Evolutionary conservation across 2,797 vertebrate species (phyloP).

Genomic region (Lepus oiostolus): DNA sequence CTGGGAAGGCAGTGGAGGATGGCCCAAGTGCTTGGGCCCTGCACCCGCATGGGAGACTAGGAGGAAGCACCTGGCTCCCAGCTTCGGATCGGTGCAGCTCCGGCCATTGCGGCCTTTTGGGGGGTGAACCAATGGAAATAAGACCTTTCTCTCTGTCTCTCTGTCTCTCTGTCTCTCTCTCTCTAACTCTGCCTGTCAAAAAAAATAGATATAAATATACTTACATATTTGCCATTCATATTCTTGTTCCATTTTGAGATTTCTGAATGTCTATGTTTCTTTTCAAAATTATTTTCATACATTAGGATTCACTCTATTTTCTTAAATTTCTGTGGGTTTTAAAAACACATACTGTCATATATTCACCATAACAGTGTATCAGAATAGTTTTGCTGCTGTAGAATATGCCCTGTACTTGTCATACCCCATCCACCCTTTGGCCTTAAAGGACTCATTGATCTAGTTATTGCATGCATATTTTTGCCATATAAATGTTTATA

Average conservation of each 20-base stretch:
- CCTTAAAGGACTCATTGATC: no score
- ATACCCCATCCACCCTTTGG: neutral
- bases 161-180: no score
- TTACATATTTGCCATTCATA: neutral
- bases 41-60: no score
- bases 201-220: neutral
- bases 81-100: no score
- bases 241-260: neutral
- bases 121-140: no score
- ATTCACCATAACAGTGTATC: neutral
- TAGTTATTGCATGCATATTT: neutral
- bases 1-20: no score
- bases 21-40: no score
- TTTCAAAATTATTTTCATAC: neutral
- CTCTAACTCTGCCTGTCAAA: no score
- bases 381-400: neutral
- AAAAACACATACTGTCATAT: neutral
- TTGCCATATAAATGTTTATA: neutral
- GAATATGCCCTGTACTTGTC: neutral
- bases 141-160: no score
- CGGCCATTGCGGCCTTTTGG: no score
- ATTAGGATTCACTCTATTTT: neutral
- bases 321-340: neutral
- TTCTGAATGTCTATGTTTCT: neutral
- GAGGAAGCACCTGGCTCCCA: no score